Evolutionary conservation across 2,888 invertebrate species (phyloP).

Genomic region (Slavum lentiscoides): DNA sequence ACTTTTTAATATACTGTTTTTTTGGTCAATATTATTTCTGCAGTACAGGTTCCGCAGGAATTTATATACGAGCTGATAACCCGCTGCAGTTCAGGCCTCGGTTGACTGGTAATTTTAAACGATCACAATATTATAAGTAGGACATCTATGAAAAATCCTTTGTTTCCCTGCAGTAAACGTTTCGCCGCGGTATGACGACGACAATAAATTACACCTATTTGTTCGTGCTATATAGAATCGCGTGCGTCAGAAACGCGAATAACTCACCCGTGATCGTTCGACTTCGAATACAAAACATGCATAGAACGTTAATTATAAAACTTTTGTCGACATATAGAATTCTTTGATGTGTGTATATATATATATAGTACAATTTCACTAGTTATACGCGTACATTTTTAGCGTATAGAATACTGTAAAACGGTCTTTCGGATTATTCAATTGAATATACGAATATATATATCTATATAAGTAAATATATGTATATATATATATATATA

Average conservation of each 20-base stretch:
- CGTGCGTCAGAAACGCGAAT: conserved; percentile 5
- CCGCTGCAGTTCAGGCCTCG: too few species aligned
- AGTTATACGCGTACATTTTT: neutral
- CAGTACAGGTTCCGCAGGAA: too few species aligned
- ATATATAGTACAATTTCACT: conserved; percentile 5
- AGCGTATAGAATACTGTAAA: neutral
- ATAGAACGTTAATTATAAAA: conserved; percentile 40
- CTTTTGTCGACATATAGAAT: conserved; percentile 27
- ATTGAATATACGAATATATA: too few species aligned
- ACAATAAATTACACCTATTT: conserved; percentile 27
- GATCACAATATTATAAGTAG: neutral
- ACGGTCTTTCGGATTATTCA: neutral
- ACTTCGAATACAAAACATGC: conserved; percentile 32
- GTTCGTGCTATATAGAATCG: neutral
- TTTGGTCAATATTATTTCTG: too few species aligned
- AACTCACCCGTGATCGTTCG: neutral
- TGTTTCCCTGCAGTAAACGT: neutral
- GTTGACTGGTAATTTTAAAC: neutral
- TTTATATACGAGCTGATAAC: too few species aligned
- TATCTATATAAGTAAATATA: too few species aligned
- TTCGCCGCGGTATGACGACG: neutral
- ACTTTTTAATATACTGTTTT: too few species aligned
- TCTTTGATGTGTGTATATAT: conserved; percentile 8
- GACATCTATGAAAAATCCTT: neutral
- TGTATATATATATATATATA: too few species aligned